Base-by-base conservation (phyloP, 53 echinoderm and acorn worm species). In the Holothuria leucospilota region DNA sequence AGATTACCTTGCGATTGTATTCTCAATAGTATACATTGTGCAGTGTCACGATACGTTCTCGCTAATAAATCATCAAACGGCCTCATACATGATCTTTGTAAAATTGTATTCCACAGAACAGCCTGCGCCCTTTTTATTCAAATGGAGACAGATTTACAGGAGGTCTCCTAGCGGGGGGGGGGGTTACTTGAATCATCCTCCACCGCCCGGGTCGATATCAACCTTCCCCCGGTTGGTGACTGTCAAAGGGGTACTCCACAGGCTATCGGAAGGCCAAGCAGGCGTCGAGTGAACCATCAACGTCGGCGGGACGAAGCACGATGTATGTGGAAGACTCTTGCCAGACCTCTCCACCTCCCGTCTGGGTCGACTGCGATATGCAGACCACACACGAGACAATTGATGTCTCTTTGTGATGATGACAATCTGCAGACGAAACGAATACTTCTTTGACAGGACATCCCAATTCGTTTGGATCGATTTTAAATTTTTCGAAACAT, bases 381-480 rank as follows among this genome's bases (percentile, higher is more conserved):
- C 90, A 66, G 91, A 86, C n/a, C 34, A 93, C 93, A 24, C 93
- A 95, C 85, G 95, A 96, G 51, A 89, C 86, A 26, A 93, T n/a
- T 96, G 87, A 94, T 96, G 94, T 93, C 94, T 30, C 81, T 96
- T 81, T 96, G 97, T 79, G 95, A 95, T 62, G 95, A 95, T 87
- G 93, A 95, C 75, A 63, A 95, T 58, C 84, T 95, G 20, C 64
- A 65, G 7, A 87, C 88, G 51, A 96, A n/a, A 93, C 81, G 98
- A 98, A 71, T 98, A 92, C 70, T 98, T 95, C 89, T 98, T 98
- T 82, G 98, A 98, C 27, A 89, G 98, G n/a, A 20, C 98, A 98
- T 65, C 98, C 98, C 1, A 89, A 86, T 13, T 92, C 93, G 2
- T 98, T 98, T 82, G 83, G 85, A 27, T 90, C 95, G 62, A 92